These are phyloP conservation scores for Dasyurus viverrinus DNA, from an alignment of 2,113 vertebrate species.

Conservation along the genomic window DNA sequence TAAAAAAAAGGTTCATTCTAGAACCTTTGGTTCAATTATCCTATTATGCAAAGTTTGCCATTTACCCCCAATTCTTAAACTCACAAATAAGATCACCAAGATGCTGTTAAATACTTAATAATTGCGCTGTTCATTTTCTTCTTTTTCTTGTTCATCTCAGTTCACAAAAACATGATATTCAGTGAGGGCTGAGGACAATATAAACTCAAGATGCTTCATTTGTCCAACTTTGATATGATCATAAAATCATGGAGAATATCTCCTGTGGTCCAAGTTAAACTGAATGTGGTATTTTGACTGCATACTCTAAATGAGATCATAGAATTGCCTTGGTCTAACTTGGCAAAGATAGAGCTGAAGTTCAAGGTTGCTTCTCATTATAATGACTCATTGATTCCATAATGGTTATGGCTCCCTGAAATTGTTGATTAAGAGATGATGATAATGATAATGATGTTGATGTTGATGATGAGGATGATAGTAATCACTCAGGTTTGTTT, in stretches of 20 bases:
- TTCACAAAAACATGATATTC: background rate
- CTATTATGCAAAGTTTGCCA: background rate
- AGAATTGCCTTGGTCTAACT: background rate
- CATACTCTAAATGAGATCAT: background rate
- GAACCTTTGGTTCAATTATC: background rate
- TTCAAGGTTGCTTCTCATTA: conserved; percentile 22
- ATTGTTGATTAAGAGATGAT: background rate
- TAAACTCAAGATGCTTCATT: background rate
- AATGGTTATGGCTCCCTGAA: background rate
- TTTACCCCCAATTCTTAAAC: background rate
- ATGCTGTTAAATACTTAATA: background rate
- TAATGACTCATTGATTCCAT: background rate
- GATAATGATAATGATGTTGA: background rate
- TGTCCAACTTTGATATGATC: background rate
- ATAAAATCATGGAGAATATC: background rate
- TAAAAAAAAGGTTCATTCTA: background rate
- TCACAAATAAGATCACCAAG: background rate
- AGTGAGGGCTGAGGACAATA: background rate
- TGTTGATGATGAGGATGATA: background rate
- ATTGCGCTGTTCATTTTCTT: background rate
- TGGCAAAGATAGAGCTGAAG: background rate
- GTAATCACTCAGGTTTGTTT: background rate
- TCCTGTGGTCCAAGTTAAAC: background rate
- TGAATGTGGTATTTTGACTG: background rate
- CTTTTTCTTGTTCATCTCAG: background rate